phyloP scores from a whole-genome alignment of 2,888 invertebrate genomes.

The Drosophila lacicola region DNA sequence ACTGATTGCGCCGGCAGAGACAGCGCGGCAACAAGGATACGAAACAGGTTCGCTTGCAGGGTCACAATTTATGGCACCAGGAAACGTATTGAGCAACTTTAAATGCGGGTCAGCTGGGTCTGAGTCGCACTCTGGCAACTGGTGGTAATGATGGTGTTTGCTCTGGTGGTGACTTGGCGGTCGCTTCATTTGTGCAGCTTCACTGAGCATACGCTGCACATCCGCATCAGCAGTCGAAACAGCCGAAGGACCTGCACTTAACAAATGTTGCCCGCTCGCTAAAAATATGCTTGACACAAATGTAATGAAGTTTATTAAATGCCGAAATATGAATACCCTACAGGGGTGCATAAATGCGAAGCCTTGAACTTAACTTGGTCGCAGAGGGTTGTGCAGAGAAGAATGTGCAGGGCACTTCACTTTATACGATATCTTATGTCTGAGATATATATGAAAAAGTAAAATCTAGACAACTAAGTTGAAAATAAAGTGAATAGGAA shows the following conservation, averaged over 20 bases:
- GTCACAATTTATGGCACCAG: conserved; percentile 80
- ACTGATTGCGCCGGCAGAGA: conserved; percentile 63
- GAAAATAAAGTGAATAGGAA: not conserved
- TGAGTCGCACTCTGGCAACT: conserved; percentile 48
- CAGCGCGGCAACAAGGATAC: conserved; percentile 31
- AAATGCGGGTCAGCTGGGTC: conserved; percentile 74
- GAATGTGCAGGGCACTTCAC: not conserved
- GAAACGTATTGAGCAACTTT: conserved; percentile 84
- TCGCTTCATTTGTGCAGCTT: conserved; percentile 83
- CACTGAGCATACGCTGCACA: conserved; percentile 83
- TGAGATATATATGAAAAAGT: too few relatives aligned
- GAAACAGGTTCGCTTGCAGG: conserved; percentile 66
- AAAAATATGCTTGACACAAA: conserved; percentile 66
- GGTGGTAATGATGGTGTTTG: conserved; percentile 64
- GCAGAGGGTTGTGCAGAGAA: not conserved
- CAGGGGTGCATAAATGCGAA: not conserved
- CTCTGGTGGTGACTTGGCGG: conserved; percentile 80
- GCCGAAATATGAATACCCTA: conserved; percentile 29
- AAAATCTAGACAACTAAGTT: too few relatives aligned
- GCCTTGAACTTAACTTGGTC: not conserved
- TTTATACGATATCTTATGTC: too few relatives aligned
- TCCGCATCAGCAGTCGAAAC: conserved; percentile 50
- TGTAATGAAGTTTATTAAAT: conserved; percentile 1
- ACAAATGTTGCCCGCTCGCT: conserved; percentile 57
- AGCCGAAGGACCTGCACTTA: conserved; percentile 36